A percentile compares a stretch with the other conserved stretches of the same genome.
Evolutionary conservation across 2,113 vertebrate genomes (phyloP).

Genomic region (Psophia crepitans): DNA sequence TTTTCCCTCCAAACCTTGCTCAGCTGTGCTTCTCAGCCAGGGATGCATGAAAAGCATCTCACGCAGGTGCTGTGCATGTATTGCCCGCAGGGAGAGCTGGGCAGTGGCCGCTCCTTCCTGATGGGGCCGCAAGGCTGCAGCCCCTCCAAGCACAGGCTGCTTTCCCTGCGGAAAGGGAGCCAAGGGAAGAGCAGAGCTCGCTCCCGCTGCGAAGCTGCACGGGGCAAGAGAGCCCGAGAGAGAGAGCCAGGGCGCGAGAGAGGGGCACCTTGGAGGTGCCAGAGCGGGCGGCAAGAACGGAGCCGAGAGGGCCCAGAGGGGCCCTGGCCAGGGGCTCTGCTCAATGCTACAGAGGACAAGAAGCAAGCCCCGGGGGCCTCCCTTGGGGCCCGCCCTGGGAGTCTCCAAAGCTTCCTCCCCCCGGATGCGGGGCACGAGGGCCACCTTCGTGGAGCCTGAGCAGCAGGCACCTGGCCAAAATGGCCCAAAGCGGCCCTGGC

Average conservation of each 20-base stretch:
- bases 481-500: neutral
- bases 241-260: neutral
- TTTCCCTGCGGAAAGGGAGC: neutral
- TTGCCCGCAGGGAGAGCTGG: neutral
- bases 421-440: neutral
- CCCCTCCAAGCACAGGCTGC: neutral
- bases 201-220: neutral
- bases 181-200: neutral
- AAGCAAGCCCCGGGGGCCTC: neutral
- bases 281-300: too few relatives aligned
- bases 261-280: neutral
- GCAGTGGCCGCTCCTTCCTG: neutral
- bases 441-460: neutral
- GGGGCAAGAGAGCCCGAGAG: neutral
- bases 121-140: neutral
- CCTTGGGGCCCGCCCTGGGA: too few relatives aligned
- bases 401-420: neutral
- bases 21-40: neutral
- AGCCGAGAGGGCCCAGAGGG: neutral
- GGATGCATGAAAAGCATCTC: fast-evolving
- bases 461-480: neutral
- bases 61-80: fast-evolving
- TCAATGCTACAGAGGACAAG: neutral
- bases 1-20: neutral
- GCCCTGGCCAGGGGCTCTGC: neutral